Evolutionary conservation across 2,113 vertebrate genomes (phyloP).

Genomic region (Caranx ignobilis): DNA sequence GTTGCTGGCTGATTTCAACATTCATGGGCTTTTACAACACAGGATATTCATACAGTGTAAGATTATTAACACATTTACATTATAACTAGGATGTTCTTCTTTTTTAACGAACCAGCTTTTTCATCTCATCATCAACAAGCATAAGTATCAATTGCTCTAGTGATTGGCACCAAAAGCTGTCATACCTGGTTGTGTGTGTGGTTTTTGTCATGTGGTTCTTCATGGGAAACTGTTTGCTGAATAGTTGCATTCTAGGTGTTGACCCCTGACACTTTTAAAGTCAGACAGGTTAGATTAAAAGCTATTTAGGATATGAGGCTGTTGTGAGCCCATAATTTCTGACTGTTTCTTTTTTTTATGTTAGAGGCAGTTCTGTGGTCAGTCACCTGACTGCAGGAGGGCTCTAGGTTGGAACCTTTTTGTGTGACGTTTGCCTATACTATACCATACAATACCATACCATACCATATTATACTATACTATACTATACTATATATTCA

Average conservation of each 20-base stretch:
- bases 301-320: no score
- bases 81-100: background rate
- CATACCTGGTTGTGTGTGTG: background rate
- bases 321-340: no score
- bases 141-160: background rate
- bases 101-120: background rate
- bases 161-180: background rate
- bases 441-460: no score
- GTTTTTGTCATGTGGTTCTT: no score
- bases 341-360: no score
- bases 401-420: no score
- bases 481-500: background rate
- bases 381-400: no score
- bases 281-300: background rate
- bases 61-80: background rate
- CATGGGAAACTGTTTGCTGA: no score
- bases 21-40: background rate
- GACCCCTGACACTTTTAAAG: background rate
- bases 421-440: no score
- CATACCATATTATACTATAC: no score
- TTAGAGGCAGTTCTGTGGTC: no score
- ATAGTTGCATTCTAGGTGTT: background rate
- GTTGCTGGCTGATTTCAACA: background rate
- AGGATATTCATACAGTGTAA: background rate
- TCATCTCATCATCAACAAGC: background rate